Evolutionary conservation across 1,140 invertebrate species (phyloP), one percentile per base, ranked within the genome.

Genomic region (Andrena cerasifolii): DNA sequence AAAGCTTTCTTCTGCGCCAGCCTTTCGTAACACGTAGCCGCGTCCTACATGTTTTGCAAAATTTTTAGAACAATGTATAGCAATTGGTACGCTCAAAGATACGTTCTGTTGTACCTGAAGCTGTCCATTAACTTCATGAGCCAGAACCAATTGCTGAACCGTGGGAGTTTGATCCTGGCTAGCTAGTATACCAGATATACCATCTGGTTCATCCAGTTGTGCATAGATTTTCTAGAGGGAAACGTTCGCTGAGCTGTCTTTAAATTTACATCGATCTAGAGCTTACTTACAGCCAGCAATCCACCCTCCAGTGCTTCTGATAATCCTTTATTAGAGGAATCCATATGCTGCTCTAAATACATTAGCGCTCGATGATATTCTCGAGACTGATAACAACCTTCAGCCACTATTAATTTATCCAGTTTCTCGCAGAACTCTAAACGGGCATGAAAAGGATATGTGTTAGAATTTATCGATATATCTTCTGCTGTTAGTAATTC

Each of bases 21-120:
- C 76, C 94, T 93, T 89, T 97, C 96, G 87, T 97, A 97, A 83
- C 96, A 96, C 1, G 95, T 94, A 5, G 95, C 95, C 16, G 96
- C 96, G 84, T 97, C 96, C 89, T 96, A 93, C 45, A 80, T 18
- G 65, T 62, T 77, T 63, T 14, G 56, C 51, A 14, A 40, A 45
- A 12, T 14, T 65, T 43, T 67, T 26, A 3, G 10, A 62, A 18
- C 54, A 56, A 45, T 58, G 18, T 21, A 53, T 72, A 36, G 0
- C 31, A n/a, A 62, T 54, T 18, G 26, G 73, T 68, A 72, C 26
- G 12, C 33, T 21, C 16, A 24, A 21, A 56, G 56, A 3, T 21
- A 53, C 71, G 61, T 54, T 66, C 31, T 43, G 49, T 36, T 31
- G 18, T 83, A 91, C 90, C 84, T 91, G 91, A 51, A 96, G 90